phyloP scores from a whole-genome alignment of 1,140 invertebrate genomes.

The Drosophila nannoptera region DNA sequence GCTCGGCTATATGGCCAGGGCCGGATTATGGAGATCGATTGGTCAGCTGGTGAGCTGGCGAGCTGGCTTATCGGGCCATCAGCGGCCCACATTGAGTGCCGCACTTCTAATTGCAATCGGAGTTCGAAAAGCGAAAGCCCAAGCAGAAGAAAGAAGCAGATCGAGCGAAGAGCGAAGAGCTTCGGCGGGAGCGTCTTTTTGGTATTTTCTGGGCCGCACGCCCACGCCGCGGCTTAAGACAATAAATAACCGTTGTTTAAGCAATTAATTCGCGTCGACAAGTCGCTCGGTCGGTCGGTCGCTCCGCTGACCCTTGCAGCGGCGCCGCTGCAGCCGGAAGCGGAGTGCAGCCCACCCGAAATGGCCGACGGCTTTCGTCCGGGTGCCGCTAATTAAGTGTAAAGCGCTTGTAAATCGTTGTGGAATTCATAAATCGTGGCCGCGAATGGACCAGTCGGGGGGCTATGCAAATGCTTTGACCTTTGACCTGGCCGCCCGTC shows the following conservation, averaged over 20 bases:
- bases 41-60: neutral
- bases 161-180: constrained; percentile 6
- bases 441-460: constrained; percentile 22
- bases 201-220: constrained; percentile 52
- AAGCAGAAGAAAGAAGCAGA: constrained; percentile 1
- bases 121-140: constrained; percentile 20
- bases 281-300: no score
- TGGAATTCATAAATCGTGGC: constrained; percentile 70
- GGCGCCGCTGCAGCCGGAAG: constrained; percentile 26
- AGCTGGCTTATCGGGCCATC: constrained; percentile 23
- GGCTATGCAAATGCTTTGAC: constrained; percentile 35
- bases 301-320: neutral
- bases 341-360: constrained; percentile 49
- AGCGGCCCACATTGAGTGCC: constrained; percentile 26
- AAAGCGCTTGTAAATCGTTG: constrained; percentile 72
- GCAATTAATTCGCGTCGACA: constrained; percentile 70
- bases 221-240: constrained; percentile 52
- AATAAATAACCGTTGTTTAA: constrained; percentile 66
- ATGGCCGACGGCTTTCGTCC: constrained; percentile 47
- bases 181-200: constrained; percentile 26
- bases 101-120: constrained; percentile 40
- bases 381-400: constrained; percentile 74
- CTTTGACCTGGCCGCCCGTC: constrained; percentile 45
- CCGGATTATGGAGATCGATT: constrained; percentile 16
- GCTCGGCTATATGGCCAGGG: neutral